phyloP scores from a whole-genome alignment of 1,140 invertebrate species.

The Lutraria rhynchaena region DNA sequence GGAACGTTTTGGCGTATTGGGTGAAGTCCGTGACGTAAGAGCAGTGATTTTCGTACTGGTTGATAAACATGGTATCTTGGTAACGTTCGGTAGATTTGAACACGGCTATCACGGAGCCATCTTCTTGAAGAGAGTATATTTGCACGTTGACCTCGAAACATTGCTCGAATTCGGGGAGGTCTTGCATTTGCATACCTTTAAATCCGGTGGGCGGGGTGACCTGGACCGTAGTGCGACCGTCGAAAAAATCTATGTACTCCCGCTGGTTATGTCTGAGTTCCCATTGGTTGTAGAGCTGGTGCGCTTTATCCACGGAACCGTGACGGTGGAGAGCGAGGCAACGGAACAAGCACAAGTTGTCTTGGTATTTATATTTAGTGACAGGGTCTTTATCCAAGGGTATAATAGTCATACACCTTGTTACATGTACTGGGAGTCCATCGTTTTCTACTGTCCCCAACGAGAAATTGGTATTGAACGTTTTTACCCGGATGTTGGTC shows the following conservation, averaged over 20 bases:
- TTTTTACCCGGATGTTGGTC: conserved; percentile 14
- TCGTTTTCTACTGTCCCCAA: not conserved
- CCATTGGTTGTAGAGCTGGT: not conserved
- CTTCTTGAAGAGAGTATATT: not conserved
- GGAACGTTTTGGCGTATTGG: not conserved
- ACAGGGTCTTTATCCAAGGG: conserved; percentile 15
- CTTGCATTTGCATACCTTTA: conserved; percentile 14
- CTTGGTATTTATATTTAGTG: not conserved
- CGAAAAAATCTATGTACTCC: conserved; percentile 8
- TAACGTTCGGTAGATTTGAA: not conserved
- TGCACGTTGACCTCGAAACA: conserved; percentile 16
- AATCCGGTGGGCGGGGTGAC: not conserved
- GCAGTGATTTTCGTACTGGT: conserved; percentile 34
- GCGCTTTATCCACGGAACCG: conserved; percentile 1
- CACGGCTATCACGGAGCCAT: conserved; percentile 70
- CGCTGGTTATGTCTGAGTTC: not conserved
- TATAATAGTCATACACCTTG: conserved; percentile 1
- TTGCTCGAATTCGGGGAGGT: conserved; percentile 16
- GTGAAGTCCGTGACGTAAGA: conserved; percentile 10
- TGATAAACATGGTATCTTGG: conserved; percentile 13
- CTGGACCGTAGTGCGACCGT: not conserved
- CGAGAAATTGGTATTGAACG: not conserved
- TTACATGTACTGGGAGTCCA: not conserved
- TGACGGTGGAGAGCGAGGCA: conserved; percentile 10
- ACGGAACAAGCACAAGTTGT: conserved; percentile 17